These are phyloP conservation scores for Pemphigus obesinymphae DNA, from an alignment of 1,140 invertebrate species.

Conservation along the genomic window DNA sequence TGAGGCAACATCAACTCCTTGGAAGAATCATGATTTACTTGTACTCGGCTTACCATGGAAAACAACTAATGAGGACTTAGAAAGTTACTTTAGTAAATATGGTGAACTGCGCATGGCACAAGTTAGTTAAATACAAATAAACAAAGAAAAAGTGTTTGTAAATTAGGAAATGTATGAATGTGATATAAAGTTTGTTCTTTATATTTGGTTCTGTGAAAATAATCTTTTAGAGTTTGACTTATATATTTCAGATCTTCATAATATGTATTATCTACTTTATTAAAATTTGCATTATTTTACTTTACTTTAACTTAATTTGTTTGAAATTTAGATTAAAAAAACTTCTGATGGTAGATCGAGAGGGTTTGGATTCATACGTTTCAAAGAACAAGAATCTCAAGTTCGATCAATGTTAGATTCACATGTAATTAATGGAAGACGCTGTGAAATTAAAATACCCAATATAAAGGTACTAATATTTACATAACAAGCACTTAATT, in stretches of 20 bases:
- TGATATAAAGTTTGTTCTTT: constrained; percentile 15
- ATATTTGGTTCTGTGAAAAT: constrained; percentile 18
- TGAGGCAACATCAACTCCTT: constrained; percentile 37
- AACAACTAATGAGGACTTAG: constrained; percentile 69
- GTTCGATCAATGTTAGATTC: constrained; percentile 78
- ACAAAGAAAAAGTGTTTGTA: constrained; percentile 27
- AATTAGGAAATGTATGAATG: constrained; percentile 35
- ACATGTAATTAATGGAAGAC: constrained; percentile 91
- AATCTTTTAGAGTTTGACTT: background rate
- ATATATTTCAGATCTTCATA: background rate
- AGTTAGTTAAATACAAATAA: constrained; percentile 53
- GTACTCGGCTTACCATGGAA: constrained; percentile 74
- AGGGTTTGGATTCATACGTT: constrained; percentile 96
- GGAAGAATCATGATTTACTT: constrained; percentile 77
- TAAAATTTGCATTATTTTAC: background rate
- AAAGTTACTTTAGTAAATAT: constrained; percentile 69
- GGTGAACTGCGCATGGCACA: constrained; percentile 71
- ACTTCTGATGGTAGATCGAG: constrained; percentile 71
- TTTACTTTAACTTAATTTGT: background rate
- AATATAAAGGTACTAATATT: constrained; percentile 34
- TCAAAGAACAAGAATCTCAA: constrained; percentile 83
- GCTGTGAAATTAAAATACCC: constrained; percentile 96
- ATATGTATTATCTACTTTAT: background rate
- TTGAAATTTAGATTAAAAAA: constrained; percentile 60
- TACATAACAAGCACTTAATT: background rate